Evolutionary conservation across 2,888 invertebrate genomes (phyloP), one percentile per base, ranked within the genome.

Genomic region (Leptopilina drosophilae): DNA sequence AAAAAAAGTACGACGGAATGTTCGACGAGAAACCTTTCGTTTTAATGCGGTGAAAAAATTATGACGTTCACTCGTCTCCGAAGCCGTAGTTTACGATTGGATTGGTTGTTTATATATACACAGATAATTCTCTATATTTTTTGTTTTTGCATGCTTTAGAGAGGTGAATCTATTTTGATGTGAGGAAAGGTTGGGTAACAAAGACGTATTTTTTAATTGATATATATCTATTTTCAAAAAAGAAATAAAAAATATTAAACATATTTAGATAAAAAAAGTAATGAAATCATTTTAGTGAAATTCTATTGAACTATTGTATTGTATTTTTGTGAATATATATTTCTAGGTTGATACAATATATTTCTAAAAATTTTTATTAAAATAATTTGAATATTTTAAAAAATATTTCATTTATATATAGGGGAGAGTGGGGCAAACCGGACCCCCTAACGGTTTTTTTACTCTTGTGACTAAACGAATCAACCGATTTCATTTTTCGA

Each of bases 21-120:
- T 33, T 15, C 73, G 53, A n/a, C 26, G 73, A 49, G 73, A 73
- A 73, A 73, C 73, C 73, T 73, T 73, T 73, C 33, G 56, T 26
- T 73, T 40, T 53, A 73, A 40, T 73, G 73, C 8, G 56, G 56
- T 56, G 73, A 33, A 73, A 66, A 66, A 73, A 73, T 53, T 53
- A 73, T 20, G 69, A 49, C 49, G 56, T 73, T n/a, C 20, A 33
- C 26, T 73, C 73, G 49, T 56, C 33, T 15, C 15, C 66, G 73
- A 73, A 73, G 73, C 73, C 73, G 33, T 73, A 73, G 15, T n/a
- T 73, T 73, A n/a, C 53, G 11, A 73, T 73, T 73, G 56, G 73
- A 73, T 56, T 73, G 73, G 73, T 33, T 73, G 33, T 33, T 73
- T 73, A 56, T 53, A 73, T 73, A 73, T 56, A 73, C 73, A 73